Evolutionary conservation across 2,113 vertebrate species (phyloP).

Genomic region (Gopherus flavomarginatus): DNA sequence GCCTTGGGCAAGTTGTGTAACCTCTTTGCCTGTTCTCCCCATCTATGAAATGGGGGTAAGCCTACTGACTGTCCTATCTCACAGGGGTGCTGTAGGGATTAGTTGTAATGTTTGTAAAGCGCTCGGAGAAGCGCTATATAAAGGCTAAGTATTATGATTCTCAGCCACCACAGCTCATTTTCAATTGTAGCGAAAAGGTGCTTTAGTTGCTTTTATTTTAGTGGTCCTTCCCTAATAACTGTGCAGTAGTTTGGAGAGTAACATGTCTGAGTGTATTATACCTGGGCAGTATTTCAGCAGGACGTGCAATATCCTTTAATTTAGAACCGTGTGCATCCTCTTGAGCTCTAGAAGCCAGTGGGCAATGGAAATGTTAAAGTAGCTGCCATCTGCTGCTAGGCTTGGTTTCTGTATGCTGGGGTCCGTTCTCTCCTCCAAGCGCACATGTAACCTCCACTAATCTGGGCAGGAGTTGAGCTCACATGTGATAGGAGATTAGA

Average conservation of each 20-base stretch:
- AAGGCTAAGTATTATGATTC: constrained; percentile 7
- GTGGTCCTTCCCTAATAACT: not conserved
- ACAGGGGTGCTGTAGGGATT: not conserved
- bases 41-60: constrained; percentile 7
- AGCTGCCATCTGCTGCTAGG: not conserved
- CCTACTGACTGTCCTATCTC: constrained; percentile 8
- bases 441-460: not conserved
- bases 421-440: not conserved
- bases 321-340: not conserved
- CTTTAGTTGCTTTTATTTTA: not conserved
- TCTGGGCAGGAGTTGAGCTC: not conserved
- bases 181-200: not conserved
- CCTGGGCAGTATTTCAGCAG: constrained; percentile 30
- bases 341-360: fast-evolving
- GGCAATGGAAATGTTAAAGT: not conserved
- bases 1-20: not conserved
- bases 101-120: not conserved
- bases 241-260: not conserved
- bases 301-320: not conserved
- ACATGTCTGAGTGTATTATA: not conserved
- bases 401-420: not conserved
- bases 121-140: not conserved
- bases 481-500: not conserved
- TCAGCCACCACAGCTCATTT: not conserved
- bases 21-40: not conserved